These are phyloP conservation scores for Cybosia mesomella DNA, from an alignment of 2,888 invertebrate genomes.

Conservation along the genomic window DNA sequence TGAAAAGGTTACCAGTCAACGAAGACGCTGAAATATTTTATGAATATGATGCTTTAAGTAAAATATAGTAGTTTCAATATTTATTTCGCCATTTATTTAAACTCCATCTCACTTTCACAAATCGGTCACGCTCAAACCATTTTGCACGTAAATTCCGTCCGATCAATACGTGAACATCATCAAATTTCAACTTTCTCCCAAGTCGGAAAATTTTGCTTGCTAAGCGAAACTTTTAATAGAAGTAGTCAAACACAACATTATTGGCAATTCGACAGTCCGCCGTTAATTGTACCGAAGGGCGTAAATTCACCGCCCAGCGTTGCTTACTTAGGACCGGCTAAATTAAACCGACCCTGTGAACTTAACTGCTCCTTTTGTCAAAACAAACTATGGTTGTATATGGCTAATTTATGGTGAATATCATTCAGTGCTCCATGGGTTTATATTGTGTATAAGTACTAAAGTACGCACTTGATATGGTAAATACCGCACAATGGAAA, in stretches of 20 bases:
- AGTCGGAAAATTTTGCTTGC: slow-evolving; percentile 38
- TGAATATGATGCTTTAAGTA: too few relatives aligned
- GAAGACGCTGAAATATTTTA: too few relatives aligned
- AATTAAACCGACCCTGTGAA: slow-evolving; percentile 30
- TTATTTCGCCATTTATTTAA: background rate
- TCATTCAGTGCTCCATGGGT: background rate
- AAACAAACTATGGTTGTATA: slow-evolving; percentile 37
- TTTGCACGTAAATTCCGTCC: slow-evolving; percentile 26
- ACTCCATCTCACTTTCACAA: slow-evolving; percentile 9
- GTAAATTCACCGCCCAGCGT: slow-evolving; percentile 29
- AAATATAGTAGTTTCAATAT: too few relatives aligned
- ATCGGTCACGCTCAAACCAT: background rate
- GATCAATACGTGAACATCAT: slow-evolving; percentile 37
- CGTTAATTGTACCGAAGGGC: slow-evolving; percentile 46
- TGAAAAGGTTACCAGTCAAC: too few relatives aligned
- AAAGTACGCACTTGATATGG: background rate
- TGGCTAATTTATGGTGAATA: slow-evolving; percentile 1
- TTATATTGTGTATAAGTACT: background rate
- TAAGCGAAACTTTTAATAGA: slow-evolving; percentile 49
- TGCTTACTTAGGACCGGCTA: slow-evolving; percentile 57
- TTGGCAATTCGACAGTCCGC: slow-evolving; percentile 53
- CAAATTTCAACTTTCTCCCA: slow-evolving; percentile 36
- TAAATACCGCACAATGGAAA: background rate
- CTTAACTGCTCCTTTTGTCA: slow-evolving; percentile 45
- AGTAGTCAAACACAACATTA: slow-evolving; percentile 56